Base-by-base conservation (phyloP, 2,113 vertebrate genomes). In the Syngnathoides biaculeatus region DNA sequence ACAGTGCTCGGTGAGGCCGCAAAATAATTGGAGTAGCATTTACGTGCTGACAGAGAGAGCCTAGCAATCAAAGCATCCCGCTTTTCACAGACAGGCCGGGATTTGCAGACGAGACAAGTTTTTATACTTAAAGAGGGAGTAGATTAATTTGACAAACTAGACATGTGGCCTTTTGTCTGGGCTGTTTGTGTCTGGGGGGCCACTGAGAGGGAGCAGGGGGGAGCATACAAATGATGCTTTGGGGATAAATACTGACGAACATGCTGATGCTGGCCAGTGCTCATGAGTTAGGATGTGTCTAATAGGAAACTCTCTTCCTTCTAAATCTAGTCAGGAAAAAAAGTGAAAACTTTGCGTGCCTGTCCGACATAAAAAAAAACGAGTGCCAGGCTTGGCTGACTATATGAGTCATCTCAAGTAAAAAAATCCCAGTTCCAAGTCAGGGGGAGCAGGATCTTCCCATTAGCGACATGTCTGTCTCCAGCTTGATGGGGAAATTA, bases 21-120 rank as follows among this genome's bases (percentile, higher is more conserved):
- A 71, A 39, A 81, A 86, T 91, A 91, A 91, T 89, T 89, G 82
- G 87, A 83, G 76, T 88, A 88, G 85, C 86, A 86, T 89, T 87
- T 88, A 85, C 64, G 72, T 78, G 80, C 80, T 80, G 81, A 75
- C 84, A 62, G 60, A 62, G 26, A 79, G 83, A 85, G 81, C 76
- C 79, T 67, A 79, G 79, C 58, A 40, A 83, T 62, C 60, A 79
- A 72, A 71, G 81, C 75, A 67, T 26, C 40, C 6, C 20, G 39
- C 69, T 75, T 74, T 77, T 77, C 79, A 73, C 81, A 24, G 55
- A 82, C 74, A 76, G 40, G 14, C 27, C 58, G 64, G 62, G 81
- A 76, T 78, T 60, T 42, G 70, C 39, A 82, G 67, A 84, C 80
- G 72, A 80, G 62, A 78, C 47, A 67, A 75, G 69, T 77, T 79